These are phyloP conservation scores for Siniperca chuatsi DNA, from an alignment of 2,113 vertebrate genomes.

Conservation along the genomic window DNA sequence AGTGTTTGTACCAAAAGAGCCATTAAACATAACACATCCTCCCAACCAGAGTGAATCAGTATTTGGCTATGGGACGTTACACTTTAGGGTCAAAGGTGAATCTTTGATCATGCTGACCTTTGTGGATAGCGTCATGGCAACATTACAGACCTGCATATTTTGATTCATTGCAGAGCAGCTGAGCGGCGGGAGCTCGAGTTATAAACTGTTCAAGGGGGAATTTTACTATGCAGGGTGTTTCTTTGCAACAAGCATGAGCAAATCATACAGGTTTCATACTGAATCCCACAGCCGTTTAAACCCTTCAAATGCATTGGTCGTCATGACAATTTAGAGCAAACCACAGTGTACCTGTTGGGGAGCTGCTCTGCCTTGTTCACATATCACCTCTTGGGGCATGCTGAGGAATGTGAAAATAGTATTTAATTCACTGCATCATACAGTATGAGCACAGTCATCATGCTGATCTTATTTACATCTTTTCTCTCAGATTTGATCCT, in stretches of 20 bases:
- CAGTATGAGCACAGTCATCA: background rate
- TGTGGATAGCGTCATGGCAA: background rate
- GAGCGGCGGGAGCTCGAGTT: background rate
- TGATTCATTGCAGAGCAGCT: background rate
- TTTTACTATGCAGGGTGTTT: background rate
- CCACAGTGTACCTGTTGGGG: background rate
- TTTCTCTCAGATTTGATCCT: constrained; percentile 4
- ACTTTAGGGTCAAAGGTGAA: constrained; percentile 7
- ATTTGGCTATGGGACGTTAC: constrained; percentile 14
- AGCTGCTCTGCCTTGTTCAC: background rate
- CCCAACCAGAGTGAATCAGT: constrained; percentile 11
- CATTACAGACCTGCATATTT: background rate
- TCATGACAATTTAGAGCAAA: constrained; percentile 4
- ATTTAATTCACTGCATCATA: background rate
- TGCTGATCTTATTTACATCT: background rate
- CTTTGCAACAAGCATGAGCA: background rate
- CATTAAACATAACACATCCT: background rate
- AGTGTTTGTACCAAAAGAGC: background rate
- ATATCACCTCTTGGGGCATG: background rate
- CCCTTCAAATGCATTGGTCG: background rate
- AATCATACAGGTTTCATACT: background rate
- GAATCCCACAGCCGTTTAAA: constrained; percentile 4
- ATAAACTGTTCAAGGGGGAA: background rate
- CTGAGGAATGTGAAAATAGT: background rate
- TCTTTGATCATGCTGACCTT: constrained; percentile 16